Percentiles rank a stretch among this genome's conserved stretches.
Conservation (phyloP, 2,888 invertebrate genomes). For the Athalia cordata region DNA sequence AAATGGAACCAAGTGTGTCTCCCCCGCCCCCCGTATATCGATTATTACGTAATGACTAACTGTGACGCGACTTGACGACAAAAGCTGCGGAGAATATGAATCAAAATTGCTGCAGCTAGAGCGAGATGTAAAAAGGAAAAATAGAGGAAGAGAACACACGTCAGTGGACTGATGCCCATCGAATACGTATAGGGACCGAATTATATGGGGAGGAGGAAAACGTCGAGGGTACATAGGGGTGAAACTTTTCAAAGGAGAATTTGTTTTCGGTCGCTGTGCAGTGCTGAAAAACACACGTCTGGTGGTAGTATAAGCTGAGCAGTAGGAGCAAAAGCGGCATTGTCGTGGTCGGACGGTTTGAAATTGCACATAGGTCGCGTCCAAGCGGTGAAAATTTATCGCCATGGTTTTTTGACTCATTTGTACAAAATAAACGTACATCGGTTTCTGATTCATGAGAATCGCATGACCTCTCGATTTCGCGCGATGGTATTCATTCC, state of each 20-base stretch:
- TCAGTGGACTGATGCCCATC: background rate
- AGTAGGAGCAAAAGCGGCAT: slow-evolving; percentile 1
- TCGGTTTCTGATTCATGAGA: slow-evolving; percentile 25
- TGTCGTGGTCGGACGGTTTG: slow-evolving; percentile 26
- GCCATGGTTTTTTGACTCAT: slow-evolving; percentile 39
- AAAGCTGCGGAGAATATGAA: slow-evolving; percentile 24
- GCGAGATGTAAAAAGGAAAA: no score
- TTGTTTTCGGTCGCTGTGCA: background rate
- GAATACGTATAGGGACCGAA: background rate
- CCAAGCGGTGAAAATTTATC: slow-evolving; percentile 35
- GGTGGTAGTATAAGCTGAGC: background rate
- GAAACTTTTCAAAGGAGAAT: slow-evolving; percentile 27
- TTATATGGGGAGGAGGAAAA: slow-evolving; percentile 8
- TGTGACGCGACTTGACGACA: slow-evolving; percentile 13
- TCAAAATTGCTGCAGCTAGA: background rate
- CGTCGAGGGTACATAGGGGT: background rate
- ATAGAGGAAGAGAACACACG: background rate
- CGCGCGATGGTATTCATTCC: no score
- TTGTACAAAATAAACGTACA: slow-evolving; percentile 24
- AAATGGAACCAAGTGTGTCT: no score
- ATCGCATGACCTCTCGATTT: slow-evolving; percentile 1
- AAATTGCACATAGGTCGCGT: slow-evolving; percentile 4
- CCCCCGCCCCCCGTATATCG: background rate
- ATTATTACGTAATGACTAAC: slow-evolving; percentile 41
- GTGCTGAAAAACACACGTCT: slow-evolving; percentile 12